Percentiles rank a stretch among this genome's conserved stretches.
phyloP scores from a whole-genome alignment of 2,888 invertebrate species.

The Drosophila buzzatii region DNA sequence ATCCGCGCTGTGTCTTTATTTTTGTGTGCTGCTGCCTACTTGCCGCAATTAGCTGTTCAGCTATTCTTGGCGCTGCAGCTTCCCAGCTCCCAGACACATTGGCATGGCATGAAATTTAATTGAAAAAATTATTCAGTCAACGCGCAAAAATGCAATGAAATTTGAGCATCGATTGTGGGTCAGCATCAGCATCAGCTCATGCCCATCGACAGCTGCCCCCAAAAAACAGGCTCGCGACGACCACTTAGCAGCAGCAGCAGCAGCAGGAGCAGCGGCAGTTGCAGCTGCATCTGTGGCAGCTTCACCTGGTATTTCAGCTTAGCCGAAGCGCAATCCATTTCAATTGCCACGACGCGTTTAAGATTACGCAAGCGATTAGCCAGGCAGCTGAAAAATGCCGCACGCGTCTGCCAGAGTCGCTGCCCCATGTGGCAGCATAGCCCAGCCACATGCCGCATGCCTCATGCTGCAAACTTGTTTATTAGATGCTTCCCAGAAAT shows the following conservation, averaged over 20 bases:
- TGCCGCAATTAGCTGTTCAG: constrained; percentile 74
- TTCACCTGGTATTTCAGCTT: constrained; percentile 55
- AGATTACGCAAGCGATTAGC: constrained; percentile 80
- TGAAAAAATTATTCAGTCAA: constrained; percentile 54
- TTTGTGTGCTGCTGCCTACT: constrained; percentile 46
- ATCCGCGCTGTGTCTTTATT: constrained; percentile 64
- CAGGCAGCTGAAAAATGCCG: constrained; percentile 81
- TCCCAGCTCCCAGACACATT: constrained; percentile 53
- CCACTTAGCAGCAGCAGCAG: constrained; percentile 39
- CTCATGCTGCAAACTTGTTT: constrained; percentile 63
- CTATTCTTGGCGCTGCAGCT: constrained; percentile 60
- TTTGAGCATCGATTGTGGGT: constrained; percentile 80
- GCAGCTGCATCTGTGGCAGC: constrained; percentile 37
- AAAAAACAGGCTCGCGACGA: constrained; percentile 29
- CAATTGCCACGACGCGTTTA: constrained; percentile 78
- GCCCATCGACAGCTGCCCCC: constrained; percentile 62
- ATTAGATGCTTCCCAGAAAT: constrained; percentile 56
- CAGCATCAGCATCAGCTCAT: constrained; percentile 33
- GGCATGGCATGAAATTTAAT: constrained; percentile 75
- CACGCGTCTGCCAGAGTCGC: constrained; percentile 47
- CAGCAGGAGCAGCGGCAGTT: constrained; percentile 35
- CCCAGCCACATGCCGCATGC: background rate
- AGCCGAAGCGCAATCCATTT: constrained; percentile 71
- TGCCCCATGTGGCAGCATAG: constrained; percentile 15
- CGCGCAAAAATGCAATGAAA: constrained; percentile 70